These are phyloP conservation scores for Cherax destructor DNA, from an alignment of 1,140 invertebrate species.

Conservation along the genomic window DNA sequence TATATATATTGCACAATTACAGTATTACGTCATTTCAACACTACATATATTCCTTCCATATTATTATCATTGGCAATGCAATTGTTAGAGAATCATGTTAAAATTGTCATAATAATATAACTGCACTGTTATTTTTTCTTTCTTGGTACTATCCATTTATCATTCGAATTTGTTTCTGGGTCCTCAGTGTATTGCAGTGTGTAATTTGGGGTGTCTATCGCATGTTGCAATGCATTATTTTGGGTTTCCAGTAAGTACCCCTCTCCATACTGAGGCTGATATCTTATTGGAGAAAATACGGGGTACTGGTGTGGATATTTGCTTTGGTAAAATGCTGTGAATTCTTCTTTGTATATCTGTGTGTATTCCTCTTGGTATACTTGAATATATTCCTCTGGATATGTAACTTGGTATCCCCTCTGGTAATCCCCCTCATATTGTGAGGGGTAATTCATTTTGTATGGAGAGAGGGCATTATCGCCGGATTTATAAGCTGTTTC, in stretches of 20 bases:
- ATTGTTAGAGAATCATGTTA: no score
- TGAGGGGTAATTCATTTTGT: not conserved
- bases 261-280: not conserved
- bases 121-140: not conserved
- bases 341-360: slow-evolving; percentile 32
- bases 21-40: no score
- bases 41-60: no score
- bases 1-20: no score
- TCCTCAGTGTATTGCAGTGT: slow-evolving; percentile 23
- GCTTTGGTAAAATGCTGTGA: slow-evolving; percentile 29
- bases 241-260: no score
- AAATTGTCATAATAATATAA: no score
- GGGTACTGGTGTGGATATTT: slow-evolving; percentile 1
- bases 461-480: no score
- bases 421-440: not conserved
- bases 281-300: not conserved
- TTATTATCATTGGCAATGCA: no score
- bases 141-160: slow-evolving; percentile 33
- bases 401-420: not conserved
- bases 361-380: slow-evolving; percentile 42
- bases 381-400: slow-evolving; percentile 34
- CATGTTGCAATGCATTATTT: no score
- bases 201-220: slow-evolving; percentile 6
- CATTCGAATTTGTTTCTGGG: not conserved
- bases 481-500: not conserved